Base-by-base conservation (phyloP, 2,113 vertebrate species). In the Nymphicus hollandicus region DNA sequence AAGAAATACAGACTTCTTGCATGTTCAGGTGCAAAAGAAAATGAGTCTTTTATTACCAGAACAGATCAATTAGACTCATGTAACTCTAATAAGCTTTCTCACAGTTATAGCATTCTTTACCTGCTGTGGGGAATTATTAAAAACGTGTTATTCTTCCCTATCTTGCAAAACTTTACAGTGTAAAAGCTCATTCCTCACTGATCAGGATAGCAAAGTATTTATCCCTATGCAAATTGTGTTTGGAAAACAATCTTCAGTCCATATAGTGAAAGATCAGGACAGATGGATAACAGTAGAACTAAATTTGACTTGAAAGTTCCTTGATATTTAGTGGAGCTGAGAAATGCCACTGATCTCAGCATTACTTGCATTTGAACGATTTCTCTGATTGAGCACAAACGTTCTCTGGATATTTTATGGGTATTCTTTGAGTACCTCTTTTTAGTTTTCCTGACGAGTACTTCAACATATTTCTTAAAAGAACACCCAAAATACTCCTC, bases 381-480 rank as follows among this genome's bases (percentile, higher is more conserved):
- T 92, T 89, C 74, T 87, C 73, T 70, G 60, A 20, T 18, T 55
- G 60, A 89, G 46, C 12, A 10, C 46, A 71, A 47, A 41, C 9
- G 31, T 80, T 91, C 44, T 85, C n/a, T 69, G 49, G 25, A 8
- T 66, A 24, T 56, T 94, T 84, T 52, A 87, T 17, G 15, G 13
- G 27, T 76, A 11, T 23, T 69, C 60, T 64, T 47, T 69, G 29
- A 7, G 14, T 73, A 31, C 52, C 23, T 82, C 46, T 83, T 88
- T 86, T 69, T 50, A 66, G 44, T 73, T 73, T 85, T 73, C 85
- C 63, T 87, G 46, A 35, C n/a, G 73, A 86, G 41, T 3, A 3
- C 80, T 84, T 88, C 55, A 43, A 19, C n/a, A 18, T 17, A 53
- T 94, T 94, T 92, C 49, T 81, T 88, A 58, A 71, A 92, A 95